Conservation (phyloP, 2,113 vertebrate species). For the Agapornis roseicollis region DNA sequence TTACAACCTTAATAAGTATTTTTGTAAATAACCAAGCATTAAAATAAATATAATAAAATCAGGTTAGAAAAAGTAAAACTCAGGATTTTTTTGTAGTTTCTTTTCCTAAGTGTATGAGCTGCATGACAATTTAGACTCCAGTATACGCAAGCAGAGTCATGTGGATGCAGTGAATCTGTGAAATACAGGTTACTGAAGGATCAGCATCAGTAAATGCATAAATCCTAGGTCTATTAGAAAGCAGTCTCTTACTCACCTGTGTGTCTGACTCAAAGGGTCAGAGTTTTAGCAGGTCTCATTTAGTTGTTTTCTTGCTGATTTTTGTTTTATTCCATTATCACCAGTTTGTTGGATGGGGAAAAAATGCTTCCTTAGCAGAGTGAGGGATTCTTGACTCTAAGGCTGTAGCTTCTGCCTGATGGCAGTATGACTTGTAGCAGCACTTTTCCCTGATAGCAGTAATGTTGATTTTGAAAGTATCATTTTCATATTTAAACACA, state of each 20-base stretch:
- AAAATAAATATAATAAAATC: not conserved
- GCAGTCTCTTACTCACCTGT: not conserved
- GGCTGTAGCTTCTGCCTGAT: not conserved
- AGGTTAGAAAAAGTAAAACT: not conserved
- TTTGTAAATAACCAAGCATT: not conserved
- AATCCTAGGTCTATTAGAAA: not conserved
- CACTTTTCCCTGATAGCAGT: not conserved
- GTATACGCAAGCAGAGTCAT: not conserved
- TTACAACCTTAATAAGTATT: not conserved
- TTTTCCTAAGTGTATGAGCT: not conserved
- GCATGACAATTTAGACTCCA: not conserved
- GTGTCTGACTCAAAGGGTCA: not conserved
- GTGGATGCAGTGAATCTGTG: not conserved
- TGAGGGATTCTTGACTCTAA: not conserved
- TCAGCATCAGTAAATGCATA: not conserved
- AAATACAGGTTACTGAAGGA: not conserved
- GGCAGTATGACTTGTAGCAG: rapidly evolving
- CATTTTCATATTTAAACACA: not conserved
- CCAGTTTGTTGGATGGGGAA: not conserved
- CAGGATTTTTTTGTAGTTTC: not conserved
- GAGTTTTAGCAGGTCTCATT: not conserved
- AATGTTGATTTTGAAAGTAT: not conserved
- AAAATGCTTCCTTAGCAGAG: not conserved
- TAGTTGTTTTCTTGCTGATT: not conserved
- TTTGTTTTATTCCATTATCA: not conserved